Conservation (phyloP, 1,140 invertebrate species). For the Bombus huntii region DNA sequence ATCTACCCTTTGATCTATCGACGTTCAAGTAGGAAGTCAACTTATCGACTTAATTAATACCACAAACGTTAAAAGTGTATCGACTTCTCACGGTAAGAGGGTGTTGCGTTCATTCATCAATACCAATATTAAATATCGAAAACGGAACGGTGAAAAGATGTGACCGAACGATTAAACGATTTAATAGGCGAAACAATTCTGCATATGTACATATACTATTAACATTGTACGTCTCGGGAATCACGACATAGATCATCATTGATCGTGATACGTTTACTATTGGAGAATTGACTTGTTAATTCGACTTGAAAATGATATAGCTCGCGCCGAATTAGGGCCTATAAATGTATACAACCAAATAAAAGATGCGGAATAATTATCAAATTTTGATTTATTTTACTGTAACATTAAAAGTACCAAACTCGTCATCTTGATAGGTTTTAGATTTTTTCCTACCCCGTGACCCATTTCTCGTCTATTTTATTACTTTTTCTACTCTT, state of each 20-base stretch:
- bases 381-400: neutral
- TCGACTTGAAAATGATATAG: constrained; percentile 59
- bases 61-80: neutral
- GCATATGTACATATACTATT: constrained; percentile 64
- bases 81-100: too few species aligned
- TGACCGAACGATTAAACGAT: neutral
- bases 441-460: too few species aligned
- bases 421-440: neutral
- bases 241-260: constrained; percentile 50
- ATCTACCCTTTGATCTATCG: neutral
- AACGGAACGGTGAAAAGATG: neutral
- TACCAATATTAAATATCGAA: neutral
- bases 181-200: constrained; percentile 65
- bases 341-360: constrained; percentile 68
- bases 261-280: constrained; percentile 65
- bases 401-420: neutral
- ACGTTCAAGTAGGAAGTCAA: neutral
- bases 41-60: neutral
- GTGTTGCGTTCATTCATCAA: neutral
- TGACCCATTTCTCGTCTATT: too few species aligned
- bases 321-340: constrained; percentile 70
- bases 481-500: too few species aligned
- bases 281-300: constrained; percentile 67
- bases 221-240: constrained; percentile 58
- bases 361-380: constrained; percentile 51